phyloP scores from a whole-genome alignment of 2,797 vertebrate species.

The Dendrocincla fuliginosa region DNA sequence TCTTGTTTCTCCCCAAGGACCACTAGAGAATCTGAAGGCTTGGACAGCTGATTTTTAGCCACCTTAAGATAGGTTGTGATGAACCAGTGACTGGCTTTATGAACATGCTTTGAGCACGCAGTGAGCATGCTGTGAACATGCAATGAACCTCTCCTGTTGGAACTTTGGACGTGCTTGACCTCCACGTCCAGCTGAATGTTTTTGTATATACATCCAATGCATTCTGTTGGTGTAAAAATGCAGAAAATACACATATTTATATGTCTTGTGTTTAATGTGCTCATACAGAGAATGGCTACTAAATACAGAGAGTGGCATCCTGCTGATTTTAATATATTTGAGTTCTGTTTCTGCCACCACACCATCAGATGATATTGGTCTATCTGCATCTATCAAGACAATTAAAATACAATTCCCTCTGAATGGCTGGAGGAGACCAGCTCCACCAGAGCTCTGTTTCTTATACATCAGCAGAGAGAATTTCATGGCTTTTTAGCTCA shows the following conservation, averaged over 20 bases:
- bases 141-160: too few species aligned
- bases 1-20: not conserved
- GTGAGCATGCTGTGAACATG: too few species aligned
- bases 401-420: not conserved
- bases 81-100: not conserved
- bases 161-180: not conserved
- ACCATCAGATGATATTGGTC: not conserved
- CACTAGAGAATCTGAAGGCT: not conserved
- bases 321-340: not conserved
- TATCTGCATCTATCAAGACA: not conserved
- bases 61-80: not conserved
- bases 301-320: not conserved
- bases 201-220: not conserved
- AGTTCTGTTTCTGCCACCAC: not conserved
- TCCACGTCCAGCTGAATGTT: not conserved
- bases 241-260: not conserved
- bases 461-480: constrained; percentile 57
- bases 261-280: not conserved
- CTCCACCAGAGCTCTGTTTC: constrained; percentile 13
- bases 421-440: not conserved
- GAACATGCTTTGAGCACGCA: not conserved
- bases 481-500: constrained; percentile 74
- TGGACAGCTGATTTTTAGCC: not conserved
- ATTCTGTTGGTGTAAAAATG: not conserved
- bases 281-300: not conserved